These are phyloP conservation scores for Acrocephalus arundinaceus DNA, from an alignment of 2,113 vertebrate species.

Conservation along the genomic window DNA sequence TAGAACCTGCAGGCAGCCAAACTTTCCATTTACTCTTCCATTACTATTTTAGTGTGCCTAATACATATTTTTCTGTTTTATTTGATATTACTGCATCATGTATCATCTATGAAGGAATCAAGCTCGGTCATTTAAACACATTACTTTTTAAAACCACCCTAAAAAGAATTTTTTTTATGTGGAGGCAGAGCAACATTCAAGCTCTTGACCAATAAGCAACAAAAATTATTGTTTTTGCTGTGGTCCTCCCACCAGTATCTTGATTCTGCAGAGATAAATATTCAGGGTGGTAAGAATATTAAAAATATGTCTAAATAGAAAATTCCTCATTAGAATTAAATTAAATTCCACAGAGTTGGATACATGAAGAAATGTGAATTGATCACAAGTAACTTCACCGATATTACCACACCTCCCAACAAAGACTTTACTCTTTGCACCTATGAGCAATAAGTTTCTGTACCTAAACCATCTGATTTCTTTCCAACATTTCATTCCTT, in stretches of 20 bases:
- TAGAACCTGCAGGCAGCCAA: constrained; percentile 5
- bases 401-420: neutral
- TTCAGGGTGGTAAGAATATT: neutral
- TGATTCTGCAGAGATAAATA: neutral
- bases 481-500: neutral
- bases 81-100: neutral
- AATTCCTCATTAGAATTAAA: neutral
- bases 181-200: neutral
- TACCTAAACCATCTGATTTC: neutral
- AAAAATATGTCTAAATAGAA: neutral
- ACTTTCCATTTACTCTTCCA: neutral
- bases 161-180: neutral
- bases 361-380: neutral
- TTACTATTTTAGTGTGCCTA: neutral
- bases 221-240: neutral
- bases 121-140: neutral
- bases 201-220: neutral
- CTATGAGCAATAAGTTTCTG: neutral
- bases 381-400: neutral
- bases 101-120: neutral
- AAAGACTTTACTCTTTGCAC: neutral
- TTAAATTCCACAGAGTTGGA: neutral
- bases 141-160: neutral
- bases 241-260: neutral
- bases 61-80: neutral